These are phyloP conservation scores for Nomada flava DNA, from an alignment of 2,888 invertebrate genomes.

Conservation along the genomic window DNA sequence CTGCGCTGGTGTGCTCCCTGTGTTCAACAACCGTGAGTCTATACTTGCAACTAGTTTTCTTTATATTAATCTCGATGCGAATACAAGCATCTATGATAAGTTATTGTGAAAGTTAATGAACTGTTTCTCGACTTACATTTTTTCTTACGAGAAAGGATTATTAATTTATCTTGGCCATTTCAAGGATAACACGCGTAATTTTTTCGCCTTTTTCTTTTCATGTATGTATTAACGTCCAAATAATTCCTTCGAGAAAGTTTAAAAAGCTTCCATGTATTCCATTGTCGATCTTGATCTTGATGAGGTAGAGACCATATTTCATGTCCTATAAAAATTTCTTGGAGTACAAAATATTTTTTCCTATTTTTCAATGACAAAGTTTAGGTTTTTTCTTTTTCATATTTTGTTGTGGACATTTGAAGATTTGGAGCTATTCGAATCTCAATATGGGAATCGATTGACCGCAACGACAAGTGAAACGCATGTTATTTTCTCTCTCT, in stretches of 20 bases:
- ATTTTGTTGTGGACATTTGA: neutral
- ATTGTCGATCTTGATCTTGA: no score
- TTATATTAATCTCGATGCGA: neutral
- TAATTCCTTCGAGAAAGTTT: no score
- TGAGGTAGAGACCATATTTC: no score
- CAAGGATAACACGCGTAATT: no score
- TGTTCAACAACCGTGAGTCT: constrained; percentile 43
- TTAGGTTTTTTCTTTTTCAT: neutral
- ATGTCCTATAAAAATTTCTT: neutral
- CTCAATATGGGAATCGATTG: constrained; percentile 30
- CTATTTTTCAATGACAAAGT: neutral
- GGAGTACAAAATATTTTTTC: neutral
- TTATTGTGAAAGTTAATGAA: neutral
- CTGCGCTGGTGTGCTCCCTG: constrained; percentile 5
- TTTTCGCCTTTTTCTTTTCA: no score
- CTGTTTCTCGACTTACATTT: neutral
- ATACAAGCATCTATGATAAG: neutral
- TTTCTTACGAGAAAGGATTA: no score
- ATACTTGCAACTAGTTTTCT: constrained; percentile 32
- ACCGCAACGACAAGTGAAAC: constrained; percentile 31
- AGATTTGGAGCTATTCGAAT: neutral
- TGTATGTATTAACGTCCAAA: no score
- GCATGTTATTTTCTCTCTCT: constrained; percentile 25
- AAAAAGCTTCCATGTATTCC: no score
- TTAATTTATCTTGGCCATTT: neutral